Base-by-base conservation (phyloP, 2,797 vertebrate genomes). In the Anabas testudineus region DNA sequence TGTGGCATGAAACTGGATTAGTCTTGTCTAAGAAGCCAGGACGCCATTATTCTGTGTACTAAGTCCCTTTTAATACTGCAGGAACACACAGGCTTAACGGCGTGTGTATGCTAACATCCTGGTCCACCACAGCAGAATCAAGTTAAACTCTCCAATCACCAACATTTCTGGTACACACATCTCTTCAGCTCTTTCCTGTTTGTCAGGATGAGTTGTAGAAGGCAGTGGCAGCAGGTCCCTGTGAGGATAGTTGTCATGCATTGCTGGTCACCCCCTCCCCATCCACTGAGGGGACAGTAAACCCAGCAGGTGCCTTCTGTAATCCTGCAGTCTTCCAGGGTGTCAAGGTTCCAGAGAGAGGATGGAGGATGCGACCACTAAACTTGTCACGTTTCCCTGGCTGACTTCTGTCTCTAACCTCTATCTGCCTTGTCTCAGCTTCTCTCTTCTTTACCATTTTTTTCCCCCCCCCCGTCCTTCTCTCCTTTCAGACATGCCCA, bases 1-100 rank as follows among this genome's bases (percentile, higher is more conserved):
- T 47, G 43, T 74, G 79, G 83, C 87, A 80, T 92, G 91, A 93
- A 92, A 92, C 87, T 90, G 90, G 92, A 93, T 93, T 93, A 94
- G 89, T 74, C 68, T 81, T 86, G 90, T 91, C 62, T 88, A 71
- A 89, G 90, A 81, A 78, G 78, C 80, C 87, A 72, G 85, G 87
- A 89, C 58, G 78, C 82, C 74, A 74, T 89, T 88, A 87, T 90
- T 88, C 76, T 73, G 72, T 72, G 71, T 75, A 82, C 81, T 86
- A 87, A 88, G 76, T 85, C 84, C 71, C 26, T 48, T 85, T 83
- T 88, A 89, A 88, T 75, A 71, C 81, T 68, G 74, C 52, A 59
- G 71, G 65, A 81, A 83, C 78, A 83, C 77, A 78, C 57, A 49
- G 83, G 80, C 77, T 87, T 87, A 87, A 55, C 69, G 16, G 34